Conservation (phyloP, 2,113 vertebrate species). For the Nothoprocta pentlandii region DNA sequence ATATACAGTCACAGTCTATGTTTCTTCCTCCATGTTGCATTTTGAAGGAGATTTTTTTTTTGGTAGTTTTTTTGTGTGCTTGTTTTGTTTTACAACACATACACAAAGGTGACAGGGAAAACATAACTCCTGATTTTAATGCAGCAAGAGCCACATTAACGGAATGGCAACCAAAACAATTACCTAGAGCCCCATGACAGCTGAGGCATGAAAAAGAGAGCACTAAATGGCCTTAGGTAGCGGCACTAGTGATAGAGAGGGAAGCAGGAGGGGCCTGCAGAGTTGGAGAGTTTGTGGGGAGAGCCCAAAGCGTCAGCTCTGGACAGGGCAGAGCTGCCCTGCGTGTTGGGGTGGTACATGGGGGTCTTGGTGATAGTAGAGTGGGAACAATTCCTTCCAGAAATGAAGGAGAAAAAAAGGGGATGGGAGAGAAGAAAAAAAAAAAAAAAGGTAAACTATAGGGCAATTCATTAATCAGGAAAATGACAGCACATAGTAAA, state of each 20-base stretch:
- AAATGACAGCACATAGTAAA: fast-evolving
- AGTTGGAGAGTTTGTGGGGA: neutral
- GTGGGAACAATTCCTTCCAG: neutral
- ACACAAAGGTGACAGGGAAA: neutral
- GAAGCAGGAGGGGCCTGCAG: neutral
- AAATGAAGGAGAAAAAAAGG: fast-evolving
- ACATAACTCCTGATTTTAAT: neutral
- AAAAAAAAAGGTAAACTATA: neutral
- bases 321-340: neutral
- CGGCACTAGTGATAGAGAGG: neutral
- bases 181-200: conserved; percentile 6
- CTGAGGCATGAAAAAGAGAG: conserved; percentile 6
- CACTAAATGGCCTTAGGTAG: neutral
- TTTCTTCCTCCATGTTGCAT: fast-evolving
- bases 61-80: neutral
- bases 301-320: neutral
- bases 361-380: neutral
- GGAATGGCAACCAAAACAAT: neutral
- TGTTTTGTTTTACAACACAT: neutral
- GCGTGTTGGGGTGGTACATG: fast-evolving
- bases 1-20: neutral
- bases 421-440: neutral
- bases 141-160: neutral
- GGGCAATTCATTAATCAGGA: neutral
- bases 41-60: neutral